Evolutionary conservation across 2,113 vertebrate species (phyloP).

Genomic region (Phylloscopus trochiloides): DNA sequence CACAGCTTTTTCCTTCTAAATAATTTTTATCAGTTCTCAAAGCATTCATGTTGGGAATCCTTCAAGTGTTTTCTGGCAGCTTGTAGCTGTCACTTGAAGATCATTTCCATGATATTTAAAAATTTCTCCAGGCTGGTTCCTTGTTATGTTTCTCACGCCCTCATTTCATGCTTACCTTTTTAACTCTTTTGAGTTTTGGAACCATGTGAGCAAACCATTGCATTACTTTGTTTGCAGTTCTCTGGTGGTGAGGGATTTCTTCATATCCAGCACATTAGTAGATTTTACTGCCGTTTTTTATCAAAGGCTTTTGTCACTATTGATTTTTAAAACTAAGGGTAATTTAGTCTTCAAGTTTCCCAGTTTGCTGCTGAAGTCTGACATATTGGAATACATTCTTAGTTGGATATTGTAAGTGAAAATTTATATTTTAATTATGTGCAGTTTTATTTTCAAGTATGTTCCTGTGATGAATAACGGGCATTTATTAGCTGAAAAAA

Average conservation of each 20-base stretch:
- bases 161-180: background rate
- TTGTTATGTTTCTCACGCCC: background rate
- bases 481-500: background rate
- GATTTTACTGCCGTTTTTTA: background rate
- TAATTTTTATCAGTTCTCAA: background rate
- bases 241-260: background rate
- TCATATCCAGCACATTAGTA: background rate
- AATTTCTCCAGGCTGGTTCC: background rate
- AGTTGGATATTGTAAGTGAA: background rate
- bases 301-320: background rate
- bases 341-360: background rate
- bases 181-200: background rate
- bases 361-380: background rate
- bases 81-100: background rate
- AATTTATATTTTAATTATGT: background rate
- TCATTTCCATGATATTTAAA: background rate
- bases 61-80: background rate
- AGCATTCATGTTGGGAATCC: background rate
- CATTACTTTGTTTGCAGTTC: background rate
- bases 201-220: rapidly evolving
- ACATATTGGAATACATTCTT: background rate
- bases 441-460: background rate
- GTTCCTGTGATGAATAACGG: background rate
- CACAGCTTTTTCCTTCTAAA: background rate
- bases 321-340: background rate